Evolutionary conservation across 2,797 vertebrate genomes (phyloP).

Genomic region (Hydrolagus colliei): DNA sequence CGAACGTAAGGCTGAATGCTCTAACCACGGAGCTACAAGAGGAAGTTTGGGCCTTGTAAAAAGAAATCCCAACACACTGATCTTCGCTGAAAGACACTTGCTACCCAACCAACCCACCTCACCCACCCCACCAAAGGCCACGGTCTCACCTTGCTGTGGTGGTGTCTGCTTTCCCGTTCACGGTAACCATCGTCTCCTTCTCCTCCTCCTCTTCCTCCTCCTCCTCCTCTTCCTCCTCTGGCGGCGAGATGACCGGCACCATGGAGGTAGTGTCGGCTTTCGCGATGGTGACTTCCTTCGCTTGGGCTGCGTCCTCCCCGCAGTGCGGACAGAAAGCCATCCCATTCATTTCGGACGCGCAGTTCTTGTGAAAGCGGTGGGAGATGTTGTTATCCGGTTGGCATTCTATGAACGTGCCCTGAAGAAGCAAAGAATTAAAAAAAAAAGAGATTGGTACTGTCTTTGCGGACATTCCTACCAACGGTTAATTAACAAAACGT

Average conservation of each 20-base stretch:
- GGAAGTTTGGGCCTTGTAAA: too few relatives aligned
- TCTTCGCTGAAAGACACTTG: too few relatives aligned
- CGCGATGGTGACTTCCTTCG: slow-evolving; percentile 92
- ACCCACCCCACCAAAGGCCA: too few relatives aligned
- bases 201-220: slow-evolving; percentile 40
- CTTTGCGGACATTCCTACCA: not conserved
- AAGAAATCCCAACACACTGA: too few relatives aligned
- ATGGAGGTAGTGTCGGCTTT: slow-evolving; percentile 95
- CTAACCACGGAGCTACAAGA: too few relatives aligned
- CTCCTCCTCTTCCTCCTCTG: too few relatives aligned
- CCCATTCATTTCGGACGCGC: slow-evolving; percentile 82
- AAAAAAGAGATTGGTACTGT: not conserved
- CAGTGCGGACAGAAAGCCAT: slow-evolving; percentile 95
- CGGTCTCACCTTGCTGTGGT: slow-evolving; percentile 78
- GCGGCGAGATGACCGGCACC: slow-evolving; percentile 48
- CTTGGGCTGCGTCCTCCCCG: slow-evolving; percentile 84
- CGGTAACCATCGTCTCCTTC: slow-evolving; percentile 54
- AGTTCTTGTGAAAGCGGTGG: slow-evolving; percentile 84
- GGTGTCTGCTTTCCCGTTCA: slow-evolving; percentile 85
- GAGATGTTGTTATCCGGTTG: slow-evolving; percentile 90
- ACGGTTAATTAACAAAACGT: not conserved
- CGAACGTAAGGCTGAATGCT: too few relatives aligned
- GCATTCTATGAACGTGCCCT: slow-evolving; percentile 98
- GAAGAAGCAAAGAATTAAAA: not conserved
- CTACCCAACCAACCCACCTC: not conserved